A percentile compares a stretch with the other conserved stretches of the same genome.
Conservation (phyloP, 30 jellyfish, hydroid and myxozoan species). For the Calvadosia cruxmelitensis region DNA sequence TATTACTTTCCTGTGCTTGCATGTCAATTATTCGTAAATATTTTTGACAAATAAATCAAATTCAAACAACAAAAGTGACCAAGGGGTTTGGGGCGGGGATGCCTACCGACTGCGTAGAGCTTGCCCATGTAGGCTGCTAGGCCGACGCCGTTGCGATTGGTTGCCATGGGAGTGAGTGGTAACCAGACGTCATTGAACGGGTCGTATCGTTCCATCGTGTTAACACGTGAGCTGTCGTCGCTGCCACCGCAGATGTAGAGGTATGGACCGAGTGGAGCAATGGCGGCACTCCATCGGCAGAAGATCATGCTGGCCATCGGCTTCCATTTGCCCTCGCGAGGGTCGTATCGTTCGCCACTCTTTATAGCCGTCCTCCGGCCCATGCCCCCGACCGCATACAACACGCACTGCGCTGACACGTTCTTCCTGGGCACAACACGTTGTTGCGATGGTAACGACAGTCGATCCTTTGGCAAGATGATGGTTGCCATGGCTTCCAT, state of each 20-base stretch:
- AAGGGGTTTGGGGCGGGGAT: too few relatives aligned
- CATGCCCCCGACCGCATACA: constrained; percentile 97
- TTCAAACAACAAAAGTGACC: too few relatives aligned
- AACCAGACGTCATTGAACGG: constrained; percentile 80
- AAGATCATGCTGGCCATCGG: constrained; percentile 89
- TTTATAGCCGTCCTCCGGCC: constrained; percentile 80
- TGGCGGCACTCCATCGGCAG: constrained; percentile 88
- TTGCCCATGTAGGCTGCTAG: constrained; percentile 83
- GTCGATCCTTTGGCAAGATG: constrained; percentile 39
- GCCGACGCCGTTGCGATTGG: constrained; percentile 93
- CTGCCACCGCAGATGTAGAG: constrained; percentile 93
- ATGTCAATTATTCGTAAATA: too few relatives aligned
- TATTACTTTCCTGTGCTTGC: too few relatives aligned
- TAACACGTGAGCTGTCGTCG: constrained; percentile 81
- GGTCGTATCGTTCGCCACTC: constrained; percentile 92
- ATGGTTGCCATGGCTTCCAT: constrained; percentile 54
- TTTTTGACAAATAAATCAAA: too few relatives aligned
- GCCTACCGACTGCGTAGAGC: constrained; percentile 84
- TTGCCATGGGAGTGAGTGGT: constrained; percentile 83
- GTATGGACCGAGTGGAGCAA: constrained; percentile 74
- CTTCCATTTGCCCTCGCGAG: constrained; percentile 94
- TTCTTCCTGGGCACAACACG: constrained; percentile 77
- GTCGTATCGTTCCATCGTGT: constrained; percentile 84
- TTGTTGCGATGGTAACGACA: constrained; percentile 36
- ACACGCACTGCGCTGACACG: constrained; percentile 62